These are phyloP conservation scores for Hydrotaea diabolus DNA, from an alignment of 2,888 invertebrate genomes.

Conservation along the genomic window DNA sequence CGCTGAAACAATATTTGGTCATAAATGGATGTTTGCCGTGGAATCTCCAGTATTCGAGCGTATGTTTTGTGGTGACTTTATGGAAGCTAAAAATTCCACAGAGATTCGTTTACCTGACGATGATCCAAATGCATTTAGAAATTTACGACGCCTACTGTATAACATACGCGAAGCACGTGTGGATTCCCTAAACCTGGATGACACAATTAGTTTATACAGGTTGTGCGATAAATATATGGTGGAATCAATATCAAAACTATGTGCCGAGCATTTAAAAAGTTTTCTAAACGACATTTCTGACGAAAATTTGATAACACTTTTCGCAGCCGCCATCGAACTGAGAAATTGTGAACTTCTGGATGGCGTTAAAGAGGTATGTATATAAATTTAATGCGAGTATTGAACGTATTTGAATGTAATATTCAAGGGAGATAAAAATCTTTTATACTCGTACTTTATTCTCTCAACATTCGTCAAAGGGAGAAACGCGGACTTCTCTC, in stretches of 20 bases:
- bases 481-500: too few species aligned
- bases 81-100: constrained; percentile 31
- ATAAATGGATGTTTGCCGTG: constrained; percentile 49
- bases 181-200: not conserved
- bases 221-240: constrained; percentile 41
- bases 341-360: not conserved
- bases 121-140: constrained; percentile 40
- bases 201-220: constrained; percentile 12
- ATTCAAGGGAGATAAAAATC: too few species aligned
- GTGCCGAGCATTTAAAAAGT: not conserved
- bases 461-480: too few species aligned
- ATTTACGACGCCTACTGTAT: constrained; percentile 29
- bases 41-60: constrained; percentile 47
- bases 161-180: constrained; percentile 1
- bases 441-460: too few species aligned
- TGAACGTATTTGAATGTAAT: not conserved
- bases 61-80: constrained; percentile 38
- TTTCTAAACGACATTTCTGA: not conserved
- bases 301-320: not conserved
- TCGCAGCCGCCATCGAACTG: not conserved
- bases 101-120: constrained; percentile 43
- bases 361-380: not conserved
- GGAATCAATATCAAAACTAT: not conserved
- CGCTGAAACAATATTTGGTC: constrained; percentile 42
- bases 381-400: too few species aligned